Percentiles rank a stretch among this genome's conserved stretches.
phyloP scores from a whole-genome alignment of 2,797 vertebrate species.

The Labroides dimidiatus region DNA sequence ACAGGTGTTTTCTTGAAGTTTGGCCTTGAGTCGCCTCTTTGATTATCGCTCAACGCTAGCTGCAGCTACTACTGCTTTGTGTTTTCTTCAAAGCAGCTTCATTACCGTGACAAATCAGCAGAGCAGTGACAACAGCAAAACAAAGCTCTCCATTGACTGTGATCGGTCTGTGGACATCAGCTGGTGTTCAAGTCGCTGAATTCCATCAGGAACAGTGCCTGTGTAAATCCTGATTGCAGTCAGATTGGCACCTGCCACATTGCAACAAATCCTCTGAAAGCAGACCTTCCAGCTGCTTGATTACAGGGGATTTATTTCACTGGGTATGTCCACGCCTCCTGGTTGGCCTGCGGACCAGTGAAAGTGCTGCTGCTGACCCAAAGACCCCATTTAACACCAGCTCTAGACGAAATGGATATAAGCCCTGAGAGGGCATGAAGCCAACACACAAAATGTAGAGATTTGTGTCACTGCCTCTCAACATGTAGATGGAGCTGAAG shows the following conservation, averaged over 20 bases:
- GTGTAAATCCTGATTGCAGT: constrained; percentile 67
- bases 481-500: constrained; percentile 15
- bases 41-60: too few species aligned
- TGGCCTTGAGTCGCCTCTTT: too few species aligned
- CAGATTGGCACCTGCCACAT: constrained; percentile 71
- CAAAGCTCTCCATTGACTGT: too few species aligned
- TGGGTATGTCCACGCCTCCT: constrained; percentile 44
- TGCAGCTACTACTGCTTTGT: too few species aligned
- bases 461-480: constrained; percentile 21
- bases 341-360: constrained; percentile 38
- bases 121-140: too few species aligned
- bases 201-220: constrained; percentile 30
- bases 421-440: constrained; percentile 23
- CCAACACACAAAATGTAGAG: constrained; percentile 11
- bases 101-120: too few species aligned
- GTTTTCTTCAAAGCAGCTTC: too few species aligned
- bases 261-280: constrained; percentile 73
- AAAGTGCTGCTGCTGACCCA: constrained; percentile 55
- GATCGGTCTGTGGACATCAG: constrained; percentile 29
- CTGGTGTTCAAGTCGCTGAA: constrained; percentile 40
- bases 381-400: constrained; percentile 51
- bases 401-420: constrained; percentile 28
- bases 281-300: constrained; percentile 72
- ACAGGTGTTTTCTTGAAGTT: too few species aligned
- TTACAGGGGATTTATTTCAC: constrained; percentile 70